These are phyloP conservation scores for Pristionchus japonicus DNA, from an alignment of 2,888 invertebrate genomes.

Conservation along the genomic window DNA sequence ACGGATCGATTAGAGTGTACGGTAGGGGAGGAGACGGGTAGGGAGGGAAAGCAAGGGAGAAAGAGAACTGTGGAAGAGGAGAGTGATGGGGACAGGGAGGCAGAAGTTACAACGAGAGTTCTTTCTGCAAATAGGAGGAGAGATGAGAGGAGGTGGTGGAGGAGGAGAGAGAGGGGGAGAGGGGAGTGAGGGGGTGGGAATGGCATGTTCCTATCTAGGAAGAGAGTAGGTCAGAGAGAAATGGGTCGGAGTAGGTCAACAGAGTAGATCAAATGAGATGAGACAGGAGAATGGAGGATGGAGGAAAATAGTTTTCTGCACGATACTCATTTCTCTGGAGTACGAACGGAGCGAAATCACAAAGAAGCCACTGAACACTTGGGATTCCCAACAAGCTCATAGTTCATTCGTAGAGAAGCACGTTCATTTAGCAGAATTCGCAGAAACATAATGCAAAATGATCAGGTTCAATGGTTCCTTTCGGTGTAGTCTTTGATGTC, in stretches of 20 bases:
- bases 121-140: constrained; percentile 36
- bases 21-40: constrained; percentile 1
- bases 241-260: not conserved
- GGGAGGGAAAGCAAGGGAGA: not conserved
- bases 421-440: not conserved
- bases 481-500: not conserved
- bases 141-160: not conserved
- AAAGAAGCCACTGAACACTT: not conserved
- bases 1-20: constrained; percentile 22
- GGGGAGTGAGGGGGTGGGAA: constrained; percentile 8
- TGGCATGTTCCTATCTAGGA: not conserved
- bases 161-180: not conserved
- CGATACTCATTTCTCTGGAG: no score
- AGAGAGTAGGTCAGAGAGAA: not conserved
- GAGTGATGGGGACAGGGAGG: not conserved
- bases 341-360: not conserved
- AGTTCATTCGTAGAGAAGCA: not conserved
- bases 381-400: not conserved
- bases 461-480: not conserved
- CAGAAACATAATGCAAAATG: not conserved
- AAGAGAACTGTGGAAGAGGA: not conserved
- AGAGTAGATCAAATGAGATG: not conserved
- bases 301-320: not conserved
- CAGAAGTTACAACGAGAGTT: constrained; percentile 27
- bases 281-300: not conserved